These are phyloP conservation scores for Hemicrepidius hirtus DNA, from an alignment of 2,888 invertebrate genomes.

Conservation along the genomic window DNA sequence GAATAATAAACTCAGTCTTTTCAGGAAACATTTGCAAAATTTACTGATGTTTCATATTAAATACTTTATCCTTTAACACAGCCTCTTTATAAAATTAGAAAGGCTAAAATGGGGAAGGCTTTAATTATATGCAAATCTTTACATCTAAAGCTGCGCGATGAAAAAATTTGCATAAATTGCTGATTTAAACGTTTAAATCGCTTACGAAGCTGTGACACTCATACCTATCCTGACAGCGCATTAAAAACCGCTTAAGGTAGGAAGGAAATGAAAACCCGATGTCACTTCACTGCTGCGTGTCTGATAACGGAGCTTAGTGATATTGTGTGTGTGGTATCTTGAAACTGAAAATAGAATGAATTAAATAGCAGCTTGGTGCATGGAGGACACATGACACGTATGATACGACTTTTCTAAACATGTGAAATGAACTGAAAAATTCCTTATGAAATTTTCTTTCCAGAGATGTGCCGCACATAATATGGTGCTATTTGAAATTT, in stretches of 20 bases:
- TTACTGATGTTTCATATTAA: slow-evolving; percentile 15
- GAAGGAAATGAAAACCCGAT: slow-evolving; percentile 35
- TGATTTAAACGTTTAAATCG: slow-evolving; percentile 26
- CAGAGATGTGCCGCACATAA: too few species aligned
- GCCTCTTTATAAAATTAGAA: slow-evolving; percentile 20
- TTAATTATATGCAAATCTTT: slow-evolving; percentile 27
- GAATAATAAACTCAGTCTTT: neutral
- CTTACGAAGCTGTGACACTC: slow-evolving; percentile 23
- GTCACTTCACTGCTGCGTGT: slow-evolving; percentile 20
- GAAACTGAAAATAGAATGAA: slow-evolving; percentile 2
- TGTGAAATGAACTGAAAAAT: slow-evolving; percentile 2
- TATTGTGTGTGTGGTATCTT: slow-evolving; percentile 19
- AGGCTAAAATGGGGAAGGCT: neutral
- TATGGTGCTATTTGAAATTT: too few species aligned
- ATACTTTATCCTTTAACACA: slow-evolving; percentile 10
- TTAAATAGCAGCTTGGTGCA: slow-evolving; percentile 3
- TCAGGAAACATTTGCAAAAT: slow-evolving; percentile 1
- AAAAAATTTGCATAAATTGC: slow-evolving; percentile 32
- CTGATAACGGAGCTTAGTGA: slow-evolving; percentile 19
- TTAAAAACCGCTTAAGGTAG: slow-evolving; percentile 34
- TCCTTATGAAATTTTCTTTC: too few species aligned
- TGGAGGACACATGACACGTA: slow-evolving; percentile 8
- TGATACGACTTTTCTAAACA: slow-evolving; percentile 6
- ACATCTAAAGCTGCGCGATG: slow-evolving; percentile 17
- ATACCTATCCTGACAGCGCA: slow-evolving; percentile 22